Evolutionary conservation across 2,797 vertebrate genomes (phyloP).

Genomic region (Sebastes elongatus): DNA sequence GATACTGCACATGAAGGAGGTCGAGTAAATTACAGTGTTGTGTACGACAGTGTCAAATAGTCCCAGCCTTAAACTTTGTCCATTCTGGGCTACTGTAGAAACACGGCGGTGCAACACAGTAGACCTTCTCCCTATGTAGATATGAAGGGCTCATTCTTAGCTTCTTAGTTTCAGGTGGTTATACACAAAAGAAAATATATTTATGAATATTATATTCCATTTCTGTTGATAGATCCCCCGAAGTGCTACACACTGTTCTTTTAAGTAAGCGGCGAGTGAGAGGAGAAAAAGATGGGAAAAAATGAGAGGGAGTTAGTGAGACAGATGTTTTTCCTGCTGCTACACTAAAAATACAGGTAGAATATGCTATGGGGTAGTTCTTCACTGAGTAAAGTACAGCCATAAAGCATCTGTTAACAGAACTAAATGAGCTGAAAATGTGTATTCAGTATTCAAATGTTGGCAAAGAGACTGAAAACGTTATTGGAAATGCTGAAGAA

Average conservation of each 20-base stretch:
- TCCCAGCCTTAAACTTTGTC: no score
- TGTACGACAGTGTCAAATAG: not conserved
- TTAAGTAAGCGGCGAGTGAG: not conserved
- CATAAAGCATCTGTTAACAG: not conserved
- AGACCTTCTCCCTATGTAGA: fast-evolving
- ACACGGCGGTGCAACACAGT: no score
- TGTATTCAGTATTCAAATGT: not conserved
- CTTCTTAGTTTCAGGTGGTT: no score
- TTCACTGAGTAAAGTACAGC: not conserved
- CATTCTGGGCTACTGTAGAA: no score
- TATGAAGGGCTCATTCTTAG: no score
- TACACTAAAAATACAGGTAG: not conserved
- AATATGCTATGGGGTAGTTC: not conserved
- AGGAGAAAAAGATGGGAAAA: fast-evolving
- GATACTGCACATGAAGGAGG: not conserved
- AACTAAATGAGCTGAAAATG: not conserved
- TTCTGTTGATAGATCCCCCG: no score
- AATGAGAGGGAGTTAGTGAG: not conserved
- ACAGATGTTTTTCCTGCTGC: not conserved
- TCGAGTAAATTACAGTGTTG: not conserved
- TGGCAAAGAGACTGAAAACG: not conserved
- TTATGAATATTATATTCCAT: no score
- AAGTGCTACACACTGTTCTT: no score
- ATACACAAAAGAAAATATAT: no score
- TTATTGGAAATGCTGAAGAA: not conserved